Evolutionary conservation across 2,797 vertebrate genomes (phyloP), one percentile per base, ranked within the genome.

Genomic region (Zenarchopterus dispar): DNA sequence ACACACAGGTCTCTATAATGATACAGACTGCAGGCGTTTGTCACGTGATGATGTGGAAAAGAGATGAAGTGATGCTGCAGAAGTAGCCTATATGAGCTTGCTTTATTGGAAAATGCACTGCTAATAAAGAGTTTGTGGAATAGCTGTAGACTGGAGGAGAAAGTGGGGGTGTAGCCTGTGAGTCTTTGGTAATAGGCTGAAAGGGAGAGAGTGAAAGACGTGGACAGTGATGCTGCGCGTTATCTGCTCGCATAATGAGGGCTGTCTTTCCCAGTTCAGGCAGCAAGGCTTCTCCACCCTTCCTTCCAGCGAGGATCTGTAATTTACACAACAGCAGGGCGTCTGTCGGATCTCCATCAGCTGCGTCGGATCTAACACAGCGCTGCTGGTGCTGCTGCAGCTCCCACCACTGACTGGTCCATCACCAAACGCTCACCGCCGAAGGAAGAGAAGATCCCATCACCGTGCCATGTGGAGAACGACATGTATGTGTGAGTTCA

Each of bases 111-210:
- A 46, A 23, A 66, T 23, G 70, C 67, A 53, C 39, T 24, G 52
- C 54, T 66, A n/a, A 73, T 58, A 53, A n/a, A 66, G 67, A 56
- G 56, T 56, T 62, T 71, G 74, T 56, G 67, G 59, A 73, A 56
- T 42, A 56, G 22, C 26, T 66, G 80, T 70, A 79, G 83, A 73
- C 64, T 65, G 73, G 75, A 73, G 42, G 59, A 65, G 52, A 70
- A 81, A 88, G 82, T 80, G 88, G 87, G 90, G 83, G 89, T 88
- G 88, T 89, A 75, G 77, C 72, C 78, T 62, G 75, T 68, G 84
- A 87, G 80, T 60, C 76, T 77, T 71, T 86, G 86, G 71, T 80
- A 86, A 83, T 80, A 75, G 74, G 77, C 85, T 77, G 75, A 53
- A 80, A 63, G 67, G 42, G 65, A 50, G 65, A 61, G 75, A 61